Base-by-base conservation (phyloP, 2,888 invertebrate species). In the Clunio marinus region DNA sequence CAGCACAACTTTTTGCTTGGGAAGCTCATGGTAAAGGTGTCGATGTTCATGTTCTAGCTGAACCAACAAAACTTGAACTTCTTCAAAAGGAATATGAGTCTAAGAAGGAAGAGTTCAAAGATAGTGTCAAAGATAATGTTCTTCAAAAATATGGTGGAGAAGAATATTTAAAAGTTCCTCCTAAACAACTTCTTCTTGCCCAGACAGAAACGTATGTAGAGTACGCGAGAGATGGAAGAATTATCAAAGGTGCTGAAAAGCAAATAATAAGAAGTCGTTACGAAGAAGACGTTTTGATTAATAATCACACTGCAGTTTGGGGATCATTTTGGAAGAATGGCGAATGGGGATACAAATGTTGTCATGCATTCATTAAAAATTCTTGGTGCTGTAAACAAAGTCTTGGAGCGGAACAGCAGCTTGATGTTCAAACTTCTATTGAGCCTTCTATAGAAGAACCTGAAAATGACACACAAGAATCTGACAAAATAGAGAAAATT, bases 201-300 rank as follows among this genome's bases (percentile, higher is more conserved):
- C 98, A 99, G 78, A 95, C 94, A 0, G 99, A 99, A 77, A 87
- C 92, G 74, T 99, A 98, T 78, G 87, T 94, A 1, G 93, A 96
- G 75, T 99, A 98, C 81, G 95, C 96, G 27, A 82, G 96, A 66
- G 91, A 92, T 72, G 99, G 99, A 1, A 93, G 93, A 71, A 80
- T 93, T 0, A 85, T 87, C 1, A 86, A 87, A 74, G 97, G 97
- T 0, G 88, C 91, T 69, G 97, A 98, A 76, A 92, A 93, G 74
- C 88, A 89, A 70, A 82, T 89, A 0, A 86, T 95, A 5, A 83
- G 84, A 76, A 93, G 92, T 70, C 89, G 89, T 75, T 99, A 96
- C 77, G 96, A 95, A 75, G 99, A 99, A 78, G 97, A 99, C 77
- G 86, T 92, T 17, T 84, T 87, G 72, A 87, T 89, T 5, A 93